A percentile compares a stretch with the other conserved stretches of the same genome.
Evolutionary conservation across 2,888 invertebrate species (phyloP).

Genomic region (Nematopogon swammerdamellus): DNA sequence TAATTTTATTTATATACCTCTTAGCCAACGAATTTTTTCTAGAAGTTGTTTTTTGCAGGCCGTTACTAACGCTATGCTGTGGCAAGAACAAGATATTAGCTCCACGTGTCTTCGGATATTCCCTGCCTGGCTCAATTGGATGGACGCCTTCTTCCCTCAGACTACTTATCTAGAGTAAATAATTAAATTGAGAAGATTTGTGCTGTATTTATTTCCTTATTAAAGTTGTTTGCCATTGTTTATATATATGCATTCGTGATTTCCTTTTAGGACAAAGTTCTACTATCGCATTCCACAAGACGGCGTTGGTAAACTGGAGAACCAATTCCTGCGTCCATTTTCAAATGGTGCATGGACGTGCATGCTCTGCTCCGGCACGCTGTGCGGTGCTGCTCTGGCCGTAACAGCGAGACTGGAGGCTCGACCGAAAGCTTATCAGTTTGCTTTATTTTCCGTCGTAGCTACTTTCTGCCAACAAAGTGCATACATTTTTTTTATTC

Average conservation of each 20-base stretch:
- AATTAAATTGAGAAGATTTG: background rate
- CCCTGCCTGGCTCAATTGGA: slow-evolving; percentile 12
- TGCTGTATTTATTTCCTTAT: background rate
- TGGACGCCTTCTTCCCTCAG: slow-evolving; percentile 19
- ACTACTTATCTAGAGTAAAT: slow-evolving; percentile 28
- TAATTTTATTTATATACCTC: too few species aligned
- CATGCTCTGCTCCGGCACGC: slow-evolving; percentile 19
- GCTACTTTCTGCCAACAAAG: slow-evolving; percentile 43
- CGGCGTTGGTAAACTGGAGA: slow-evolving; percentile 35
- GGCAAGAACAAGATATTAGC: slow-evolving; percentile 25
- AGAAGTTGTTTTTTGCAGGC: too few species aligned
- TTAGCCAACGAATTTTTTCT: too few species aligned
- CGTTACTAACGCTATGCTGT: slow-evolving; percentile 21
- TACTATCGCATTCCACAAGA: slow-evolving; percentile 32
- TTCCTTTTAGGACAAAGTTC: slow-evolving; percentile 28
- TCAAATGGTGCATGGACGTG: slow-evolving; percentile 33
- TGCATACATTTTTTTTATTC: slow-evolving; percentile 15
- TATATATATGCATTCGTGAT: background rate
- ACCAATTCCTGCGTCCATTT: slow-evolving; percentile 45
- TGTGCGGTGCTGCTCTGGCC: slow-evolving; percentile 30
- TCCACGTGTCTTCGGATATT: slow-evolving; percentile 20
- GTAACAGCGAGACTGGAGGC: slow-evolving; percentile 27
- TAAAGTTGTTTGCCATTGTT: background rate
- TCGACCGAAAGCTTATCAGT: slow-evolving; percentile 23
- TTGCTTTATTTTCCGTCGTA: slow-evolving; percentile 34